Evolutionary conservation across 2,113 vertebrate species (phyloP).

Genomic region (Myrmecophaga tridactyla): DNA sequence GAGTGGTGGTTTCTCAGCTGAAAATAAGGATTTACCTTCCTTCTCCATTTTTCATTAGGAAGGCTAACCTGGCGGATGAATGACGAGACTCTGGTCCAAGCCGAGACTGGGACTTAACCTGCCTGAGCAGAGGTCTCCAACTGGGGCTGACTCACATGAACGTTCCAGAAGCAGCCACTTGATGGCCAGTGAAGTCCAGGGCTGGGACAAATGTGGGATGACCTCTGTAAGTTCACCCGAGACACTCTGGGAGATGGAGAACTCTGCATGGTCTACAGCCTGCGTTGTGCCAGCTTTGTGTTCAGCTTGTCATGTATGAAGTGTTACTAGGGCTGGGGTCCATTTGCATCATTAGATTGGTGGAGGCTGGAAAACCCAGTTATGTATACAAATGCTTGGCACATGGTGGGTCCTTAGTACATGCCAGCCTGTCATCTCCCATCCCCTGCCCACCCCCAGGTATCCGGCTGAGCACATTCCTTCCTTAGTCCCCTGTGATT

Average conservation of each 20-base stretch:
- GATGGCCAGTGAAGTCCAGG: not conserved
- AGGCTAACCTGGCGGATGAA: not conserved
- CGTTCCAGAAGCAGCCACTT: not conserved
- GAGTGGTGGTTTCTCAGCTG: not conserved
- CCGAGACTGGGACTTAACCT: not conserved
- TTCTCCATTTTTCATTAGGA: not conserved
- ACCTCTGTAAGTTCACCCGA: not conserved
- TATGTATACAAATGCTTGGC: not conserved
- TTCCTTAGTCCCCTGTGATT: not conserved
- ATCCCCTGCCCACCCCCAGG: rapidly evolving
- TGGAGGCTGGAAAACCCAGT: not conserved
- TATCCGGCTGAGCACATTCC: not conserved
- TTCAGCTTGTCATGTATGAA: not conserved
- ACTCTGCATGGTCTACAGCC: not conserved
- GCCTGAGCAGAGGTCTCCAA: not conserved
- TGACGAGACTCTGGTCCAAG: not conserved
- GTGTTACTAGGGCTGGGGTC: not conserved
- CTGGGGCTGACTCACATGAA: not conserved
- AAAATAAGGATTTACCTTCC: not conserved
- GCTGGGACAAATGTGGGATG: not conserved
- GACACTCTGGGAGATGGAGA: not conserved
- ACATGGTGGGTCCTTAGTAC: not conserved
- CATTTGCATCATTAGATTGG: not conserved
- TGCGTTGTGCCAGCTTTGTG: rapidly evolving
- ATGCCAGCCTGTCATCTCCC: not conserved